Evolutionary conservation across 2,888 invertebrate species (phyloP).

Genomic region (Oscheius sp.): DNA sequence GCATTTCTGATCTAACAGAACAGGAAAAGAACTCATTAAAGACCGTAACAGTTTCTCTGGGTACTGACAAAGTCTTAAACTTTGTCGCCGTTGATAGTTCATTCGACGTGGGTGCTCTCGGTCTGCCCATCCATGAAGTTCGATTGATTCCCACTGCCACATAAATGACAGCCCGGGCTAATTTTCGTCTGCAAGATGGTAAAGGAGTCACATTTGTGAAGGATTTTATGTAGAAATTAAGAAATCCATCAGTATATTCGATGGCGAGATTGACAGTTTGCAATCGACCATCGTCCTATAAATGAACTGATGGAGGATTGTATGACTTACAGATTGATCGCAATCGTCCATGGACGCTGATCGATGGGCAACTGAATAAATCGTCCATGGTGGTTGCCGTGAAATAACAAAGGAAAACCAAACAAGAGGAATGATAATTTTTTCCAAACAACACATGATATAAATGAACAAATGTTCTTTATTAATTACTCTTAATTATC

Average conservation of each 20-base stretch:
- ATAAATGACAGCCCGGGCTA: slow-evolving; percentile 37
- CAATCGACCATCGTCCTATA: not conserved
- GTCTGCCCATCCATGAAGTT: slow-evolving; percentile 45
- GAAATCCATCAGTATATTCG: slow-evolving; percentile 1
- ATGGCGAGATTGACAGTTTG: not conserved
- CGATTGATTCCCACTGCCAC: slow-evolving; percentile 41
- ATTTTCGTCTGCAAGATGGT: not conserved
- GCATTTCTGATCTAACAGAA: slow-evolving; percentile 32
- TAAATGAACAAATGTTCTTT: not conserved
- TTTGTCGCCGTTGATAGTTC: slow-evolving; percentile 34
- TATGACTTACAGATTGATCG: not conserved
- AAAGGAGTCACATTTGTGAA: slow-evolving; percentile 3
- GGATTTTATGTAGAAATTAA: slow-evolving; percentile 3
- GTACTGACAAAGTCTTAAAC: slow-evolving; percentile 43
- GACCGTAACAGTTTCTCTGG: slow-evolving; percentile 34
- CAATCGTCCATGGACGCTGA: slow-evolving; percentile 1
- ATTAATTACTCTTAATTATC: not conserved
- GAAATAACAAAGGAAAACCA: not conserved
- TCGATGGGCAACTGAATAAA: slow-evolving; percentile 16
- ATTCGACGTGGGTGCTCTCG: slow-evolving; percentile 36
- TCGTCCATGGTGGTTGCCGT: not conserved
- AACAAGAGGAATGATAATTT: not conserved
- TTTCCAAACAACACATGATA: too few species aligned
- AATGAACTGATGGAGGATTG: not conserved
- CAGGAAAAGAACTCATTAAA: slow-evolving; percentile 52